A percentile compares a stretch with the other conserved stretches of the same genome.
phyloP scores from a whole-genome alignment of 2,888 invertebrate genomes.

The Lacanobia wlatinum region DNA sequence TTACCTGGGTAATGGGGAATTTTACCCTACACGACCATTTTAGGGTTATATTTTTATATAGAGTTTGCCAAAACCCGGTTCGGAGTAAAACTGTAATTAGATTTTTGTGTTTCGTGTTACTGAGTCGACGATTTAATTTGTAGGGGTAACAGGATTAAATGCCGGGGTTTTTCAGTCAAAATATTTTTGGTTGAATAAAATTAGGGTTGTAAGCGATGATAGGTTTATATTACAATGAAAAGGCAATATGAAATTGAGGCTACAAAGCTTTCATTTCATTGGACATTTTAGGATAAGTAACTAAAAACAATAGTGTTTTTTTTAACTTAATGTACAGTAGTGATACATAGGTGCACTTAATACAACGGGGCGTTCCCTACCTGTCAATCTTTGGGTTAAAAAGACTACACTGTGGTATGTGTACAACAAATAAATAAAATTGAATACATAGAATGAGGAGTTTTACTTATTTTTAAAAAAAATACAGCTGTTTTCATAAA shows the following conservation, averaged over 20 bases:
- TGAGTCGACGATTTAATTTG: constrained; percentile 50
- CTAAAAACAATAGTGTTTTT: too few species aligned
- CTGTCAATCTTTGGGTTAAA: too few species aligned
- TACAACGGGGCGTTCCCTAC: too few species aligned
- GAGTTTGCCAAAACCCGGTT: constrained; percentile 19
- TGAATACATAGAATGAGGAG: too few species aligned
- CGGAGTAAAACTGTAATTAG: constrained; percentile 48
- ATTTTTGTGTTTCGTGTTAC: constrained; percentile 52
- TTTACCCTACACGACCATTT: constrained; percentile 35
- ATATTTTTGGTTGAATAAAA: constrained; percentile 44
- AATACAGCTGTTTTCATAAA: too few species aligned
- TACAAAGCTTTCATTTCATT: background rate
- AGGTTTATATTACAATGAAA: constrained; percentile 33
- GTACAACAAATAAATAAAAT: too few species aligned
- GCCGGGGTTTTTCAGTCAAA: constrained; percentile 23
- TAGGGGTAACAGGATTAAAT: constrained; percentile 43
- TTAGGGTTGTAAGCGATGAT: constrained; percentile 31
- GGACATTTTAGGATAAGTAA: background rate
- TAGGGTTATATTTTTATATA: constrained; percentile 36
- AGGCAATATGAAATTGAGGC: background rate
- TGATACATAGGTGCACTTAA: too few species aligned
- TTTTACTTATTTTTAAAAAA: too few species aligned
- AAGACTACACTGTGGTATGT: too few species aligned
- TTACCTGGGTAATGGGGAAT: constrained; percentile 54
- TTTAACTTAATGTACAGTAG: too few species aligned